Base-by-base conservation (phyloP, 2,888 invertebrate species). In the Perizoma flavofasciatum region DNA sequence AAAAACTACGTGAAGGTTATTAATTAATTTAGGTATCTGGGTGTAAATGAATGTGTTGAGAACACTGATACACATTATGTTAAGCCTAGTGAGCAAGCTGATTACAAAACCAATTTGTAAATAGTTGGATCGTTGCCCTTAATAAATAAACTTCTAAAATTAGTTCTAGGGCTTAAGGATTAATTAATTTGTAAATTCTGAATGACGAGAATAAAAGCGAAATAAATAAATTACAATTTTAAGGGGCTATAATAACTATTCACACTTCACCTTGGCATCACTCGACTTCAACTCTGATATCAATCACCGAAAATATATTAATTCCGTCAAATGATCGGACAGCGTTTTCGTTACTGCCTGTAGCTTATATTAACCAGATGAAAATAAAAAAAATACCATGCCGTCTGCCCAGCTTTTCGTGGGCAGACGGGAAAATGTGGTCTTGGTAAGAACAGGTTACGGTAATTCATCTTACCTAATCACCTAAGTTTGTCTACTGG, bases 381-480 rank as follows among this genome's bases (percentile, higher is more conserved):
- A 37, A 37, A 37, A 37, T 37, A 37, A 37, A 5, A 37, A 37
- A 1, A 7, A 7, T 37, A 37, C 7, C 37, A 37, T 37, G 1
- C 5, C 0, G 1, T 22, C 22, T 22, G 22, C 22, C 22, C 7
- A 37, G 37, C 4, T 6, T 37, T 37, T 37, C 7, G 44, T 44
- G 7, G 43, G 35, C 40, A 10, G 41, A 46, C 40, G 39, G 37
- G 41, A 9, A 39, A 60, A 51, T 39, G 32, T 6, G 50, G 47
- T 7, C 55, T 40, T 48, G 7, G 55, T 41, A 52, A 41, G 49
- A 55, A 49, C 51, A 48, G 49, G 49, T 37, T 52, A 40, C 45
- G 37, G 46, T 53, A 43, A 57, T 56, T 53, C 46, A 56, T 53
- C 56, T 49, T 51, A 53, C 49, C 46, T 57, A 61, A 57, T 57